Conservation (phyloP, 2,888 invertebrate species). For the Drosophila cyrtoloma region DNA sequence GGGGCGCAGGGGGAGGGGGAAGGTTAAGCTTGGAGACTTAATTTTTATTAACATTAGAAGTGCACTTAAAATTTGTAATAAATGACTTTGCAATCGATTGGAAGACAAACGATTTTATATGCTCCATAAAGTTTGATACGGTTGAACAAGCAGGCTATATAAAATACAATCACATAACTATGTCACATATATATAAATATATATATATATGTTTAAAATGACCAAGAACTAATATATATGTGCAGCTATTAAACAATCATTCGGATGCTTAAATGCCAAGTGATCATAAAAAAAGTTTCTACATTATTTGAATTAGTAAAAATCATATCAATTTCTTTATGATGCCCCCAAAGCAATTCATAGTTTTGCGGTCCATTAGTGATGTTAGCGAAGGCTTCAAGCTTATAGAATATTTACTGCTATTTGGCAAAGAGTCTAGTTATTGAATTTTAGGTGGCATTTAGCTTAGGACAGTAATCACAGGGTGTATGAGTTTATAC, state of each 20-base stretch:
- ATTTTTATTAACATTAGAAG: constrained; percentile 76
- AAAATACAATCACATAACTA: constrained; percentile 35
- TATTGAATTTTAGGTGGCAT: not conserved
- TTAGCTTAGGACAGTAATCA: not conserved
- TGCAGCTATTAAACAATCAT: constrained; percentile 19
- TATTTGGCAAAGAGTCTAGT: not conserved
- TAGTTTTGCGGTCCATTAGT: constrained; percentile 6
- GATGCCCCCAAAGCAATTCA: constrained; percentile 1
- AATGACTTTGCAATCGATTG: constrained; percentile 79
- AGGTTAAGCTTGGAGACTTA: constrained; percentile 40
- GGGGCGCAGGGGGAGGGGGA: not conserved
- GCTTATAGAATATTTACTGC: constrained; percentile 3
- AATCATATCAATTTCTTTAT: constrained; percentile 19
- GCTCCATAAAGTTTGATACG: constrained; percentile 57
- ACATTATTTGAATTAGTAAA: constrained; percentile 34
- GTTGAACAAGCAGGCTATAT: constrained; percentile 26
- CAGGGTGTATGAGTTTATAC: not conserved
- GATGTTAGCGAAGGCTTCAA: not conserved
- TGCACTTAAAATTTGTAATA: constrained; percentile 78
- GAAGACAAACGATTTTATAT: constrained; percentile 59
- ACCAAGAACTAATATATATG: not conserved
- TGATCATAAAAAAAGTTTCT: constrained; percentile 43
- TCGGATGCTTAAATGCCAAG: constrained; percentile 8
- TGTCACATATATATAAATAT: constrained; percentile 15
- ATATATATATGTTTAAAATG: not conserved